Evolutionary conservation across 2,888 invertebrate species (phyloP).

Genomic region (Caenorhabditis sinica): DNA sequence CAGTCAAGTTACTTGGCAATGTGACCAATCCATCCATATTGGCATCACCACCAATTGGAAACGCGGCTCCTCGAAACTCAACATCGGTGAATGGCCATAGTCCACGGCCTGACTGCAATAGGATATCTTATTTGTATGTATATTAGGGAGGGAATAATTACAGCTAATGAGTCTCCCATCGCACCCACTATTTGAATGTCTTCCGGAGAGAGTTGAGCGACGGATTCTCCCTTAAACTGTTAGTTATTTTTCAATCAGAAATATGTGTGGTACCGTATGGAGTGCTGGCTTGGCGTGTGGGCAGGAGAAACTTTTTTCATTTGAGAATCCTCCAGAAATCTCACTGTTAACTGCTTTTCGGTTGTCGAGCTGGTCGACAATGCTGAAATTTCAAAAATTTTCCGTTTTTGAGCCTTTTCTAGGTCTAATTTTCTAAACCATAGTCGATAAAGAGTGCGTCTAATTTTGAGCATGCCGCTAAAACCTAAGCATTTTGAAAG

Average conservation of each 20-base stretch:
- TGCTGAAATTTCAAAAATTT: slow-evolving; percentile 29
- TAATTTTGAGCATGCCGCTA: no score
- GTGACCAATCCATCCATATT: slow-evolving; percentile 82
- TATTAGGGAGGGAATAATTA: neutral
- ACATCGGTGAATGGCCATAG: slow-evolving; percentile 79
- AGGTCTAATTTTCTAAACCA: no score
- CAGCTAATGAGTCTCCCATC: slow-evolving; percentile 74
- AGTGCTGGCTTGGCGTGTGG: slow-evolving; percentile 67
- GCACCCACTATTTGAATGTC: slow-evolving; percentile 73
- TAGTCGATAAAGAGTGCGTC: no score
- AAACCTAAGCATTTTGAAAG: no score
- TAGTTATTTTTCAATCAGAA: neutral
- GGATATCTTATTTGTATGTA: neutral
- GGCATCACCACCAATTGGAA: slow-evolving; percentile 82
- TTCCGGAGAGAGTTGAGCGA: slow-evolving; percentile 71
- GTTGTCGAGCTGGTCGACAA: slow-evolving; percentile 53
- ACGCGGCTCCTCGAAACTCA: slow-evolving; percentile 82
- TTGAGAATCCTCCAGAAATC: slow-evolving; percentile 62
- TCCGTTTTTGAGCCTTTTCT: no score
- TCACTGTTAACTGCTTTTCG: slow-evolving; percentile 64
- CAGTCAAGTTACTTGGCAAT: slow-evolving; percentile 75
- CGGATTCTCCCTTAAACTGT: slow-evolving; percentile 68
- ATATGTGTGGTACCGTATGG: slow-evolving; percentile 71
- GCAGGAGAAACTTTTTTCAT: slow-evolving; percentile 66
- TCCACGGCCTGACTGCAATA: slow-evolving; percentile 79